These are phyloP conservation scores for Xyliphius kryptos DNA, from an alignment of 2,113 vertebrate species.

Conservation along the genomic window DNA sequence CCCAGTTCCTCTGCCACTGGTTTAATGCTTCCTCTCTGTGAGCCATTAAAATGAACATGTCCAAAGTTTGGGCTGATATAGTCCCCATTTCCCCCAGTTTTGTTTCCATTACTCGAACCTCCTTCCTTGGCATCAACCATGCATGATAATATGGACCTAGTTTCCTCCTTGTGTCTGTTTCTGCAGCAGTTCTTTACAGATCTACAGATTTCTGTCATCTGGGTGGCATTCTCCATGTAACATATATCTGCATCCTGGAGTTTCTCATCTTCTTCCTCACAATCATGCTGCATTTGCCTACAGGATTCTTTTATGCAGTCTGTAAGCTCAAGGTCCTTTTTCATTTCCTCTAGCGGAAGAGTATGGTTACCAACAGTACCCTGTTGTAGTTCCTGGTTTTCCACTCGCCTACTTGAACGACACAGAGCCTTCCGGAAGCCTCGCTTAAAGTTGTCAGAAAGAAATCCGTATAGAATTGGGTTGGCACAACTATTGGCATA, in stretches of 20 bases:
- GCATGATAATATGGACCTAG: conserved; percentile 35
- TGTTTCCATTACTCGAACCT: conserved; percentile 30
- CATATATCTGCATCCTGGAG: conserved; percentile 32
- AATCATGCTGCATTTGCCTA: neutral
- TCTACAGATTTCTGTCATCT: conserved; percentile 55
- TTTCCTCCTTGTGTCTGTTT: conserved; percentile 29
- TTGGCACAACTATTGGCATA: conserved; percentile 95
- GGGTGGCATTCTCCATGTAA: conserved; percentile 26
- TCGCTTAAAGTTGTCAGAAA: conserved; percentile 91
- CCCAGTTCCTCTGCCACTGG: conserved; percentile 46
- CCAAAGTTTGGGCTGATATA: conserved; percentile 19
- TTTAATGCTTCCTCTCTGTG: conserved; percentile 23
- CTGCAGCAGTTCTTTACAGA: conserved; percentile 60
- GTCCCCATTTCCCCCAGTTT: conserved; percentile 6
- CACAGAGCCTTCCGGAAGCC: conserved; percentile 83
- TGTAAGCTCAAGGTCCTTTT: conserved; percentile 33
- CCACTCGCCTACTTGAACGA: conserved; percentile 73
- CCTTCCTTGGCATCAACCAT: conserved; percentile 30
- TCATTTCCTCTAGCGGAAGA: conserved; percentile 54
- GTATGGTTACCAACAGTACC: conserved; percentile 20
- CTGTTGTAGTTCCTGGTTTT: conserved; percentile 65
- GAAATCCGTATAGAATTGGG: conserved; percentile 88
- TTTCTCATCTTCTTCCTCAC: conserved; percentile 38
- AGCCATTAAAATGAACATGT: conserved; percentile 15
- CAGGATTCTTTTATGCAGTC: conserved; percentile 29